phyloP scores from a whole-genome alignment of 2,888 invertebrate species.

The Melinopterus prodromus region DNA sequence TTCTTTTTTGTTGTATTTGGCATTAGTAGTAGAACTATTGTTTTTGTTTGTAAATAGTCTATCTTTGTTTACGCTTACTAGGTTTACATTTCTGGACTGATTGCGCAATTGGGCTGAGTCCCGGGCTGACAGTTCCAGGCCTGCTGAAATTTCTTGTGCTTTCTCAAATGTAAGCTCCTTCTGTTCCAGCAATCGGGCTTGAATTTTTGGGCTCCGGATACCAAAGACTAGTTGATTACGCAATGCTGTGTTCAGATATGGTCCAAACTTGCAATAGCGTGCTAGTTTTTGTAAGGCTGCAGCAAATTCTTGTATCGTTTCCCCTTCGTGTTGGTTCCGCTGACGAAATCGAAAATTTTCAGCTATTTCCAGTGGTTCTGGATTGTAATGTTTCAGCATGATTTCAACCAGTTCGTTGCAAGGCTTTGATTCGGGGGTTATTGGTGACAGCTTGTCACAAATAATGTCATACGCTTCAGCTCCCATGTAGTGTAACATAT shows the following conservation, averaged over 20 bases:
- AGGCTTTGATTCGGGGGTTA: not conserved
- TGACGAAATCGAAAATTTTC: slow-evolving; percentile 45
- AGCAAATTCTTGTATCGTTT: no score
- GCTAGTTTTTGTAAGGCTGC: slow-evolving; percentile 32
- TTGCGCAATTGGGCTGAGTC: slow-evolving; percentile 13
- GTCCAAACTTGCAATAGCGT: slow-evolving; percentile 33
- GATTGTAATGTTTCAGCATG: slow-evolving; percentile 17
- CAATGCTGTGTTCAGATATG: slow-evolving; percentile 33
- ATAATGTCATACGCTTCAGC: slow-evolving; percentile 34
- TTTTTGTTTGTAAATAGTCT: not conserved
- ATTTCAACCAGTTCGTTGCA: no score
- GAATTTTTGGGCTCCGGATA: slow-evolving; percentile 30
- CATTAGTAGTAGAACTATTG: not conserved
- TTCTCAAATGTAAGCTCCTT: slow-evolving; percentile 32
- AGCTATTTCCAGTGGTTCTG: slow-evolving; percentile 44
- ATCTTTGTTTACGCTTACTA: not conserved
- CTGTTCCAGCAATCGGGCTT: slow-evolving; percentile 30
- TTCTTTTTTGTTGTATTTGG: not conserved
- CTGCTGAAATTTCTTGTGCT: slow-evolving; percentile 29
- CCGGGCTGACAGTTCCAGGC: slow-evolving; percentile 23
- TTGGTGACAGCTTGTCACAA: slow-evolving; percentile 39
- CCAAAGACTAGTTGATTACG: slow-evolving; percentile 39
- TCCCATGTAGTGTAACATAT: slow-evolving; percentile 37
- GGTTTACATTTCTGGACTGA: not conserved
- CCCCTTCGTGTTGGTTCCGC: slow-evolving; percentile 37